Evolutionary conservation across 2,888 invertebrate genomes (phyloP).

Genomic region (Agrochola lychnidis): DNA sequence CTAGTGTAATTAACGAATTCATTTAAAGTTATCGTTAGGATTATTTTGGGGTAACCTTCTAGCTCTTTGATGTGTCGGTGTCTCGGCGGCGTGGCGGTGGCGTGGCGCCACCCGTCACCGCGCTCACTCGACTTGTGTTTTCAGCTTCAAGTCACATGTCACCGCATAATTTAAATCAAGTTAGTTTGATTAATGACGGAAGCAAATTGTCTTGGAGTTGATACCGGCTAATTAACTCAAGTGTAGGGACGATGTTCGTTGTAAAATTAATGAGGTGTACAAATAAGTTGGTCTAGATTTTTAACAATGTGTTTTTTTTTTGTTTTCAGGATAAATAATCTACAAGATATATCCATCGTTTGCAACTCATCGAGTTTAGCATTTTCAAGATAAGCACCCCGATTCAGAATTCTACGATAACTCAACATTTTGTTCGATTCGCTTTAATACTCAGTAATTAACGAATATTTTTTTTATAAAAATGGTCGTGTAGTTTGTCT

Average conservation of each 20-base stretch:
- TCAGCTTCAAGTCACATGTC: conserved; percentile 72
- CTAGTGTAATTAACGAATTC: conserved; percentile 88
- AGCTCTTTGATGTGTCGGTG: conserved; percentile 79
- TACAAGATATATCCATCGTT: background rate
- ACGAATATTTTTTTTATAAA: background rate
- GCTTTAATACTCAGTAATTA: background rate
- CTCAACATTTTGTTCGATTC: background rate
- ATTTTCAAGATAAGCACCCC: background rate
- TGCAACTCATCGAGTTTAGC: background rate
- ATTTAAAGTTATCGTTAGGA: conserved; percentile 84
- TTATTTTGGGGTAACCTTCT: conserved; percentile 72
- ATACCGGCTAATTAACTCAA: conserved; percentile 40
- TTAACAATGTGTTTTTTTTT: background rate
- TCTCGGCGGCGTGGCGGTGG: conserved; percentile 41
- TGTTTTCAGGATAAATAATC: conserved; percentile 22
- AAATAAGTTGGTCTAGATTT: background rate
- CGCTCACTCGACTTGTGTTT: conserved; percentile 63
- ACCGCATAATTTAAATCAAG: conserved; percentile 75
- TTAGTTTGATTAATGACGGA: conserved; percentile 78
- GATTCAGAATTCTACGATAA: background rate
- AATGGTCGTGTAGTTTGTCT: background rate
- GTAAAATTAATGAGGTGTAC: background rate
- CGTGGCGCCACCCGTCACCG: conserved; percentile 36
- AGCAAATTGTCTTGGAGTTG: conserved; percentile 64
- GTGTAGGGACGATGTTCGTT: conserved; percentile 13